A percentile compares a stretch with the other conserved stretches of the same genome.
Evolutionary conservation across 1,140 invertebrate genomes (phyloP).

Genomic region (Macrotrachela quadricornifera): DNA sequence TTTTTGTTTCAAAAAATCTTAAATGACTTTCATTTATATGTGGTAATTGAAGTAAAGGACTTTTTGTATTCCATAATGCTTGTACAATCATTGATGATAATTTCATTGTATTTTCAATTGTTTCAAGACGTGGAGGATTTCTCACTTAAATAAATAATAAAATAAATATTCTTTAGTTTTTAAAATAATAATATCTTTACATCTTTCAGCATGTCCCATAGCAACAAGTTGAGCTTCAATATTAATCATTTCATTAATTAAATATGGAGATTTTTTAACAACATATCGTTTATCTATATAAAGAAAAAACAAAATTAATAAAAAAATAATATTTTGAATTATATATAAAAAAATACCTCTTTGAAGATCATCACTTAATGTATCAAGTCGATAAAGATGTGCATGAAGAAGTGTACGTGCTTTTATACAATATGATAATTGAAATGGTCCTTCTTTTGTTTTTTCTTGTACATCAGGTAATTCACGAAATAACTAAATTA

Average conservation of each 20-base stretch:
- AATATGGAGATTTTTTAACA: slow-evolving; percentile 69
- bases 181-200: too few relatives aligned
- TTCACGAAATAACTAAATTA: slow-evolving; percentile 58
- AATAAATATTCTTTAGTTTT: too few relatives aligned
- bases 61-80: slow-evolving; percentile 66
- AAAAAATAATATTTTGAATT: background rate
- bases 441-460: slow-evolving; percentile 76
- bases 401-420: slow-evolving; percentile 77
- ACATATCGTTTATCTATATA: slow-evolving; percentile 42
- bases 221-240: slow-evolving; percentile 78
- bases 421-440: slow-evolving; percentile 84
- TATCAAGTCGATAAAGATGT: slow-evolving; percentile 58
- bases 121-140: slow-evolving; percentile 64
- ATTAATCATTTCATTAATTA: slow-evolving; percentile 93
- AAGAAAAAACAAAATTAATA: slow-evolving; percentile 1
- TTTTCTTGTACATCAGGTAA: slow-evolving; percentile 69
- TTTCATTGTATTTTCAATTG: slow-evolving; percentile 93
- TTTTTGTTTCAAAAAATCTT: slow-evolving; percentile 66
- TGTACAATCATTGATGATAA: slow-evolving; percentile 86
- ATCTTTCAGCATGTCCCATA: slow-evolving; percentile 48
- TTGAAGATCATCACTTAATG: slow-evolving; percentile 60
- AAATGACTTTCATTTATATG: slow-evolving; percentile 79
- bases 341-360: slow-evolving; percentile 18
- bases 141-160: slow-evolving; percentile 32
- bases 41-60: slow-evolving; percentile 74